phyloP scores from a whole-genome alignment of 2,888 invertebrate species.

The Imbricaverruca yamaguchii region DNA sequence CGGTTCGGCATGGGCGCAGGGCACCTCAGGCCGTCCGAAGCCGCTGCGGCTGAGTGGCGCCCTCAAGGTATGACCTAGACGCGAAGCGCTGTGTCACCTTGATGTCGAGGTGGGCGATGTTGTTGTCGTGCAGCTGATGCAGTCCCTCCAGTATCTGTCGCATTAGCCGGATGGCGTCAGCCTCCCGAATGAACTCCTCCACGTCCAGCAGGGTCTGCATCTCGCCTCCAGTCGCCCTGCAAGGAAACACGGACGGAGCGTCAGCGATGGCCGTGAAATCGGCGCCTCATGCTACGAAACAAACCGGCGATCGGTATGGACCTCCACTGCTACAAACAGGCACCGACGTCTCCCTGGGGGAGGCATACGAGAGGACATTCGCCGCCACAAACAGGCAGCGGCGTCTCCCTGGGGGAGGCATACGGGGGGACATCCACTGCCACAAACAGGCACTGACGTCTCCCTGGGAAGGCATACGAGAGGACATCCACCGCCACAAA shows the following conservation, averaged over 20 bases:
- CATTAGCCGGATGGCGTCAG: conserved; percentile 49
- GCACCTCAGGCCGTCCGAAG: no score
- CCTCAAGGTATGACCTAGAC: no score
- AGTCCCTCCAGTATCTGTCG: conserved; percentile 53
- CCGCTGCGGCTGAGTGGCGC: no score
- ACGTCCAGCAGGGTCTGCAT: conserved; percentile 84
- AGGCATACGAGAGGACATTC: no score
- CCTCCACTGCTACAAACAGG: not conserved
- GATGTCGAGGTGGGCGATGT: conserved; percentile 56
- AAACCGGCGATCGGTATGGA: not conserved
- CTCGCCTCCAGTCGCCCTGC: conserved; percentile 87
- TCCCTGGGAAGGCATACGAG: no score
- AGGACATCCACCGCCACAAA: no score
- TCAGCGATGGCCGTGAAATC: not conserved
- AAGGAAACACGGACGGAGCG: not conserved
- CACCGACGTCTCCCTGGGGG: no score
- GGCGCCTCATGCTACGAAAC: not conserved
- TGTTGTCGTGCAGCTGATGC: conserved; percentile 51
- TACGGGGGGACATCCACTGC: no score
- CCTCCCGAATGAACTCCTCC: conserved; percentile 59
- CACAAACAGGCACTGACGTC: no score
- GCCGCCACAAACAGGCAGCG: no score
- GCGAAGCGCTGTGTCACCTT: conserved; percentile 44
- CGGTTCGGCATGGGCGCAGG: no score
- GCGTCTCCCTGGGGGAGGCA: no score